Evolutionary conservation across 2,888 invertebrate genomes (phyloP).

Genomic region (Galerucella calmariensis): DNA sequence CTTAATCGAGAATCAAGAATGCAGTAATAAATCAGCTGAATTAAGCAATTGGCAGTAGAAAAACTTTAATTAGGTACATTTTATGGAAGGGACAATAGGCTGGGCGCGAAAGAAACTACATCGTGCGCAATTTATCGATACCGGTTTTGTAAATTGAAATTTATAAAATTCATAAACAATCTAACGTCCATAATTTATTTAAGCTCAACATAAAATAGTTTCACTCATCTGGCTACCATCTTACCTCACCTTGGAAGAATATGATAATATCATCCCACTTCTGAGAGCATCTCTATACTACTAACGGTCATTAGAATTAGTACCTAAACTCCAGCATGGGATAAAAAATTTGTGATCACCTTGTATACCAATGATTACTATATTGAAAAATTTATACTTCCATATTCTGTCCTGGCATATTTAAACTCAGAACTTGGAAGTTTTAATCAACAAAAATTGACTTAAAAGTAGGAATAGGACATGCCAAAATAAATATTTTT

Average conservation of each 20-base stretch:
- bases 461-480: neutral
- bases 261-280: too few species aligned
- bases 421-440: neutral
- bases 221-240: too few species aligned
- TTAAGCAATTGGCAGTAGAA: slow-evolving; percentile 30
- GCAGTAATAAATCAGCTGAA: slow-evolving; percentile 34
- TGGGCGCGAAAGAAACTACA: neutral
- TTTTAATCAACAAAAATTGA: neutral
- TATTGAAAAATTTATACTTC: neutral
- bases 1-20: slow-evolving; percentile 30
- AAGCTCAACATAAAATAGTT: too few species aligned
- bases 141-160: neutral
- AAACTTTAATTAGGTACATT: slow-evolving; percentile 24
- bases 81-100: slow-evolving; percentile 23
- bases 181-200: too few species aligned
- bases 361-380: too few species aligned
- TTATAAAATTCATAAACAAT: neutral
- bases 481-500: slow-evolving; percentile 5
- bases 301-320: too few species aligned
- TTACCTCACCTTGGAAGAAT: too few species aligned
- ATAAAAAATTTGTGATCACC: too few species aligned
- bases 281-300: too few species aligned
- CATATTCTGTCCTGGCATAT: neutral
- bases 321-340: too few species aligned
- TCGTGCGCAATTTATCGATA: neutral